phyloP scores from a whole-genome alignment of 1,140 invertebrate genomes.

The Drosophila melanogaster region Release_6_plus_ISO1_MT NC_004354.4:14998501-14999000 shows the following conservation, averaged over 20 bases:
- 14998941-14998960: neutral
- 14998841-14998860: slow-evolving; percentile 28
- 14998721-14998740: neutral
- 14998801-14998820: slow-evolving; percentile 27
- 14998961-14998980: slow-evolving; percentile 43
- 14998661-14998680: too few species aligned
- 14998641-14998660: too few species aligned
- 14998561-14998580: neutral
- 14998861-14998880: slow-evolving; percentile 48
- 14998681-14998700: neutral
- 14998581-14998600: neutral
- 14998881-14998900: slow-evolving; percentile 46
- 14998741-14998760: neutral
- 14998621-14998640: too few species aligned
- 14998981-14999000: slow-evolving; percentile 49
- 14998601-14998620: too few species aligned
- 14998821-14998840: slow-evolving; percentile 34
- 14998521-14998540: neutral
- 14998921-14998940: neutral
- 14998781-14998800: neutral
- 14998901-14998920: slow-evolving; percentile 30
- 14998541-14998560: neutral
- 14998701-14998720: slow-evolving; percentile 6
- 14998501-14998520: neutral
- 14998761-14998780: slow-evolving; percentile 12